A percentile compares a stretch with the other conserved stretches of the same genome.
Evolutionary conservation across 2,888 invertebrate species (phyloP).

Genomic region (Busseola fusca): DNA sequence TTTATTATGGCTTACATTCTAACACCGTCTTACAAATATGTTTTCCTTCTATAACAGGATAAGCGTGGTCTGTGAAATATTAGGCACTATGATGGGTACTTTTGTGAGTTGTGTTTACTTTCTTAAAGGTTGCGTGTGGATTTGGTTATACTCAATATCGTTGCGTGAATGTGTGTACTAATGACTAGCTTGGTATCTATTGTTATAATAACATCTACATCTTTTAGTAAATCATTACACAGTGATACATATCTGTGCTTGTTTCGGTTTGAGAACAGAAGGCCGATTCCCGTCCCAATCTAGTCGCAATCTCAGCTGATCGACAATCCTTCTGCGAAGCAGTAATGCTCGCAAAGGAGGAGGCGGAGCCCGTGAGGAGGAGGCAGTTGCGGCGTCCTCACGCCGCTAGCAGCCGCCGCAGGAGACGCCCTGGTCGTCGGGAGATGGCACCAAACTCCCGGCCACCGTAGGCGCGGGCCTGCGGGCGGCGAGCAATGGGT

Average conservation of each 20-base stretch:
- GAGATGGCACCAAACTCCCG: no score
- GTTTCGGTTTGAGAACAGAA: background rate
- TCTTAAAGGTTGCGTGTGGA: slow-evolving; percentile 13
- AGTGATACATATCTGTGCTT: background rate
- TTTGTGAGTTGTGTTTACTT: slow-evolving; percentile 30
- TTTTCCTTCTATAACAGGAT: slow-evolving; percentile 40
- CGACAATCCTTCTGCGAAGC: no score
- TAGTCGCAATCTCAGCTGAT: no score
- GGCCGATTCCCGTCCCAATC: no score
- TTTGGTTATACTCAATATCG: slow-evolving; percentile 5
- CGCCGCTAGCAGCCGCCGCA: no score
- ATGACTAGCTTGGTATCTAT: background rate
- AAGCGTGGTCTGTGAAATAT: slow-evolving; percentile 39
- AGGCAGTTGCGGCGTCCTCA: no score
- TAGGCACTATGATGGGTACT: slow-evolving; percentile 24
- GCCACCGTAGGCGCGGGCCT: no score
- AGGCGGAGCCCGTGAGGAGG: no score
- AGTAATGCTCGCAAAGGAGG: no score
- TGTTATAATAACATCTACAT: background rate
- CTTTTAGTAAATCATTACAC: background rate
- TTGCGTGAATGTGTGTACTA: background rate
- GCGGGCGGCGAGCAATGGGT: no score
- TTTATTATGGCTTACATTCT: slow-evolving; percentile 44
- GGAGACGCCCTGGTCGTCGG: no score
- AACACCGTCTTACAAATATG: slow-evolving; percentile 40